Percentiles rank a stretch among this genome's conserved stretches.
These are phyloP conservation scores for Apis dorsata DNA, from an alignment of 1,140 invertebrate genomes.

Conservation along the genomic window DNA sequence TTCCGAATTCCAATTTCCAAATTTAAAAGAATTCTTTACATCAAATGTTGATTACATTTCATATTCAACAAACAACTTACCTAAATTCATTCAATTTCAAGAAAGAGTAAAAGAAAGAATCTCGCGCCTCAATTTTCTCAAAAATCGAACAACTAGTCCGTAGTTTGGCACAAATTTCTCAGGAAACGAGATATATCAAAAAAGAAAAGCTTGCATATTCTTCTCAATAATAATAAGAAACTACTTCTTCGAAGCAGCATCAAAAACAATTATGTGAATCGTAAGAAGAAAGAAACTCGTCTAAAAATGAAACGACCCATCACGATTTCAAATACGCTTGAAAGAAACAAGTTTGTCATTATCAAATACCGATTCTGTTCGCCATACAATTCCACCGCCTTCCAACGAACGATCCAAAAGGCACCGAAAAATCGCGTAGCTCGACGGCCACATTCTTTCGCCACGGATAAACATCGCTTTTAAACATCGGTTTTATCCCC, in stretches of 20 bases:
- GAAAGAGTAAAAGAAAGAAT: neutral
- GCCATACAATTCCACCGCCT: neutral
- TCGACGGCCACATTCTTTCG: conserved; percentile 35
- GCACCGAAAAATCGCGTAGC: conserved; percentile 12
- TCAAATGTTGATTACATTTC: too few relatives aligned
- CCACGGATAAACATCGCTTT: conserved; percentile 42
- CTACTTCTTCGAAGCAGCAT: neutral
- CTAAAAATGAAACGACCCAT: neutral
- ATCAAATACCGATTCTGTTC: neutral
- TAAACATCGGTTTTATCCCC: conserved; percentile 46
- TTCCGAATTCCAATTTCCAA: too few relatives aligned
- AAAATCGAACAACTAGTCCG: neutral
- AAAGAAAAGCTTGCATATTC: neutral
- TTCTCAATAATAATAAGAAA: neutral
- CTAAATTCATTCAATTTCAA: neutral
- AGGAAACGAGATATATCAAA: too few relatives aligned
- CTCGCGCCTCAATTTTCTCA: neutral
- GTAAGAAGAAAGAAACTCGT: neutral
- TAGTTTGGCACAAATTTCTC: neutral
- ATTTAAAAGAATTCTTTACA: too few relatives aligned
- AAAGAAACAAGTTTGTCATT: neutral
- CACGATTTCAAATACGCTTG: too few relatives aligned
- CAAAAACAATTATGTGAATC: neutral
- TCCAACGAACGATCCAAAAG: neutral
- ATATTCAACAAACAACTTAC: too few relatives aligned